phyloP scores from a whole-genome alignment of 2,888 invertebrate species.

The Phymatocera aterrima region DNA sequence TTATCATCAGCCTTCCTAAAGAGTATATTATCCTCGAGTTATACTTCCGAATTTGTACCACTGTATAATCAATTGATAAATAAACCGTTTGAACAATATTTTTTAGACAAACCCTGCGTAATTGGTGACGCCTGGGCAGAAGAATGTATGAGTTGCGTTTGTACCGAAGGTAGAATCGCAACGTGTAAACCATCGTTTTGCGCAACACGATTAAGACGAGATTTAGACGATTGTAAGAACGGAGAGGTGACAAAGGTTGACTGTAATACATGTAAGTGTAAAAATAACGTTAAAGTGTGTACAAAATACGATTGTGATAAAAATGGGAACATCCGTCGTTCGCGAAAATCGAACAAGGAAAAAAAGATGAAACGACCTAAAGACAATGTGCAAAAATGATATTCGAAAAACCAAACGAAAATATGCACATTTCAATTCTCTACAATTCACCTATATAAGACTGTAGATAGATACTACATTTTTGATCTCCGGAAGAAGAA shows the following conservation, averaged over 20 bases:
- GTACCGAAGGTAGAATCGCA: conserved; percentile 46
- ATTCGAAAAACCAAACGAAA: not conserved
- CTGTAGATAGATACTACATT: too few species aligned
- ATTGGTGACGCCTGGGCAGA: conserved; percentile 55
- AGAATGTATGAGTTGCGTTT: conserved; percentile 54
- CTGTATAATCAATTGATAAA: too few species aligned
- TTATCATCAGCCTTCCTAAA: not conserved
- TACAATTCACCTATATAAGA: not conserved
- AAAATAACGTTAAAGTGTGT: conserved; percentile 48
- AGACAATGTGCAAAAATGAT: not conserved
- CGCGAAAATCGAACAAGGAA: conserved; percentile 7
- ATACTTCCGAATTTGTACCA: too few species aligned
- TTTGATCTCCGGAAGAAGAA: too few species aligned
- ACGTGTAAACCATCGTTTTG: conserved; percentile 53
- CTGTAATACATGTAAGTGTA: conserved; percentile 52
- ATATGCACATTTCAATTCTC: not conserved
- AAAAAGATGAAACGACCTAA: not conserved
- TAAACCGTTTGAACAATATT: too few species aligned
- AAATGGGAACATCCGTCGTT: not conserved
- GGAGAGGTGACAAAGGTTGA: conserved; percentile 46
- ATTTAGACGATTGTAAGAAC: conserved; percentile 50
- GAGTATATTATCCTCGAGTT: not conserved
- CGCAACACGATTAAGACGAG: conserved; percentile 48
- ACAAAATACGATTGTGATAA: conserved; percentile 48
- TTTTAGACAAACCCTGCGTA: conserved; percentile 51